Conservation (phyloP, 2,113 vertebrate species). For the Nothoprocta pentlandii region DNA sequence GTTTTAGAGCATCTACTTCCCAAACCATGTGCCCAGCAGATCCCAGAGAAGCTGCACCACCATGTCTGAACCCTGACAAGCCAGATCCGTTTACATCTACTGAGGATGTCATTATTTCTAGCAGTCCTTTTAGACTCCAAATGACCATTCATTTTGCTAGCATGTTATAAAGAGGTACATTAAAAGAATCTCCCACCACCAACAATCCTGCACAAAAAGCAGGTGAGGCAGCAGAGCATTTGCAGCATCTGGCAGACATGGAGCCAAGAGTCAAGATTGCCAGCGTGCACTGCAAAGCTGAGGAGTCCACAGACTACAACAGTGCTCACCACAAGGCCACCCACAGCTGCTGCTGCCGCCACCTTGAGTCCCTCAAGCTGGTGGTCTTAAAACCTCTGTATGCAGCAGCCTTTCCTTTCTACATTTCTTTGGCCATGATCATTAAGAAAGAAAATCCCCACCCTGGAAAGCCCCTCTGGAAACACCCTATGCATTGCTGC, state of each 20-base stretch:
- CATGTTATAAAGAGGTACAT: neutral
- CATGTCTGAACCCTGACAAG: neutral
- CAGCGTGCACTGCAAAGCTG: neutral
- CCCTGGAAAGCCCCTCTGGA: neutral
- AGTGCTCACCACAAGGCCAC: neutral
- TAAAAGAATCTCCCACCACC: neutral
- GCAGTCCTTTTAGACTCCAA: neutral
- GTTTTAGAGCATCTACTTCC: neutral
- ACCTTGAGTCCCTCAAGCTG: neutral
- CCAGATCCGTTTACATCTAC: neutral
- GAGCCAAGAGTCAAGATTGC: neutral
- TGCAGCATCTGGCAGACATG: neutral
- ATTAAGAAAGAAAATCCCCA: neutral
- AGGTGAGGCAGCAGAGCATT: neutral
- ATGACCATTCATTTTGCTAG: neutral
- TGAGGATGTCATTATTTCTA: neutral
- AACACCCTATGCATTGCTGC: rapidly evolving
- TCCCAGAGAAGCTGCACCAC: neutral
- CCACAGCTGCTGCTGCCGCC: neutral
- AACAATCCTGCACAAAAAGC: neutral
- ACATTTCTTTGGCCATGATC: rapidly evolving
- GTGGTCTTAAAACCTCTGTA: neutral
- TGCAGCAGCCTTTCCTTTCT: neutral
- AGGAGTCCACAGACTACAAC: neutral
- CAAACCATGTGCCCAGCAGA: neutral